Evolutionary conservation across 2,797 vertebrate species (phyloP).

Genomic region (Dendrocincla tyrannina): DNA sequence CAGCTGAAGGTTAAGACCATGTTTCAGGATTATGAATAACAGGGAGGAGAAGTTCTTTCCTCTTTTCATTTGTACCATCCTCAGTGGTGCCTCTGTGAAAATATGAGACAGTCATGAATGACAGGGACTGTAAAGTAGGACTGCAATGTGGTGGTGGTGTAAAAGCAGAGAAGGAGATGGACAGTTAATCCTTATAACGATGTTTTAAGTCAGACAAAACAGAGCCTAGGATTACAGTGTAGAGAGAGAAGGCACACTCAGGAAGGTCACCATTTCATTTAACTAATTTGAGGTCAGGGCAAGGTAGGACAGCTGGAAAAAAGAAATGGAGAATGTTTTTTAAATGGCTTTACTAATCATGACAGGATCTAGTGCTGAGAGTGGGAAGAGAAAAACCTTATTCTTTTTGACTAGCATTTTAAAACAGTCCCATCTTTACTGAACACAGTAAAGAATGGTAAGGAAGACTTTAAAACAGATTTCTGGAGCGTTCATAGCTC

Average conservation of each 20-base stretch:
- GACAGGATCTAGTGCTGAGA: neutral
- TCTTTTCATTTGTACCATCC: neutral
- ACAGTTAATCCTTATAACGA: neutral
- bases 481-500: slow-evolving; percentile 1
- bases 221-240: neutral
- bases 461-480: slow-evolving; percentile 28
- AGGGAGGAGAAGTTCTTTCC: neutral
- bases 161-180: neutral
- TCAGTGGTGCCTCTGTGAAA: neutral
- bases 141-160: neutral
- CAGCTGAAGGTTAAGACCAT: neutral
- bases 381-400: neutral
- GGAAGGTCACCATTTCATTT: slow-evolving; percentile 21
- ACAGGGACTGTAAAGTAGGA: neutral
- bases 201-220: neutral
- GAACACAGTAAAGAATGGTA: neutral
- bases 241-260: neutral
- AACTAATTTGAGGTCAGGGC: slow-evolving; percentile 40
- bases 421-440: neutral
- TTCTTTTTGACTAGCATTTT: neutral
- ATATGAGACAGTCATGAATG: neutral
- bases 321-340: slow-evolving; percentile 18
- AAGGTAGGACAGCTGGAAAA: slow-evolving; percentile 33
- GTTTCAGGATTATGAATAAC: neutral
- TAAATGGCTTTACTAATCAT: neutral